Base-by-base conservation (phyloP, 2,113 vertebrate species). In the Thryonomys swinderianus region DNA sequence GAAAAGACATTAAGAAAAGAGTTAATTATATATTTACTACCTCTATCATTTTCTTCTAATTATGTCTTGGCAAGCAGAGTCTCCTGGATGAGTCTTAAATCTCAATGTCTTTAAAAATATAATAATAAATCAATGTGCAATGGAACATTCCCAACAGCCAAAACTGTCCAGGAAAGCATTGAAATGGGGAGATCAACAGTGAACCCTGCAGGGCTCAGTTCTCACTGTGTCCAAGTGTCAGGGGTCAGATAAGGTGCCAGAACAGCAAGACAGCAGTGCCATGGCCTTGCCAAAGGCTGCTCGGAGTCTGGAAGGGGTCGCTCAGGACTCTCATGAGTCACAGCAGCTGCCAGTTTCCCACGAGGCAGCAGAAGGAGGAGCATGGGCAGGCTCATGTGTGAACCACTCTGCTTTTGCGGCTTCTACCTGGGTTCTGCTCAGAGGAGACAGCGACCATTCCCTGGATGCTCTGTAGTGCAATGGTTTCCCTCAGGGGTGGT, bases 21-120 rank as follows among this genome's bases (percentile, higher is more conserved):
- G 96, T 97, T 97, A 97, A 96, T 95, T 95, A 95, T 88, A 95
- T 96, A 97, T 98, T 97, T 96, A 97, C 96, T 95, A 91, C 94
- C 95, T 96, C 96, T 96, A 93, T 96, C 95, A 95, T 97, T 96
- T 97, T 97, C 94, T 96, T 86, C 93, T 96, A 97, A 97, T 98
- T 97, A 97, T 78, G 86, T 96, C 96, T 98, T 98, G 97, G 96
- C 95, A 91, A 96, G 96, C 40, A 73, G 45, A 84, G 80, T 57
- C 64, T 96, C 95, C 95, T 96, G 91, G 93, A 95, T 87, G 94
- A 94, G 96, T 91, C 96, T 98, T 97, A 95, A 97, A 95, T 95
- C 94, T 96, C 93, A 42, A 34, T 71, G 89, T 94, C 96, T 97
- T 97, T 95, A 84, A 95, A 97, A 92, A 87, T 94, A 86, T 92